These are phyloP conservation scores for Apostichopus parvimensis DNA, from an alignment of 35 echinoderm and acorn worm species.

Conservation along the genomic window DNA sequence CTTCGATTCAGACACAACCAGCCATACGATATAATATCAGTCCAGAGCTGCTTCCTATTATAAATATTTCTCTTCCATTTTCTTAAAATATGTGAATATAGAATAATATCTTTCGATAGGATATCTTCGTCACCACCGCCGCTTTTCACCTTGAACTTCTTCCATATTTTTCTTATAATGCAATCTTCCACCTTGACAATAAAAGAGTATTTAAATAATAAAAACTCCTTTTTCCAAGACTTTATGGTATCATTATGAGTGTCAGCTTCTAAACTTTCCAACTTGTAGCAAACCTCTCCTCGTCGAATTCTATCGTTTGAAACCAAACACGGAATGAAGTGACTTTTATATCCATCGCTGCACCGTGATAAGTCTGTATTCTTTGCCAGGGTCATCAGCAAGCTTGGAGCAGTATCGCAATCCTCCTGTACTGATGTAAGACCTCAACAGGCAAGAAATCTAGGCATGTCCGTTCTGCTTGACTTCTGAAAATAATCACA, in stretches of 20 bases:
- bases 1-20: too few species aligned
- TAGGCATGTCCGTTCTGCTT: background rate
- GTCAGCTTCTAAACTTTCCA: too few species aligned
- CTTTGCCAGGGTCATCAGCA: background rate
- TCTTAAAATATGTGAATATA: background rate
- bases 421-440: background rate
- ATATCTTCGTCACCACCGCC: background rate
- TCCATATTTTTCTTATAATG: background rate
- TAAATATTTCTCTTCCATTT: constrained; percentile 1
- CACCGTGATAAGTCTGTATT: too few species aligned
- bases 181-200: background rate
- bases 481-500: background rate
- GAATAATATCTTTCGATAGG: background rate
- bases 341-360: too few species aligned
- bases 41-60: background rate
- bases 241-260: too few species aligned
- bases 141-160: background rate
- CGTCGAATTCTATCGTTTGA: too few species aligned
- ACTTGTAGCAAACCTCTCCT: too few species aligned
- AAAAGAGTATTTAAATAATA: background rate
- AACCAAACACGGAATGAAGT: too few species aligned
- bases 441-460: background rate
- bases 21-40: too few species aligned
- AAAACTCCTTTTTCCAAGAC: background rate
- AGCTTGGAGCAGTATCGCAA: background rate